Conservation (phyloP, 2,113 vertebrate species). For the Crotalus tigris region DNA sequence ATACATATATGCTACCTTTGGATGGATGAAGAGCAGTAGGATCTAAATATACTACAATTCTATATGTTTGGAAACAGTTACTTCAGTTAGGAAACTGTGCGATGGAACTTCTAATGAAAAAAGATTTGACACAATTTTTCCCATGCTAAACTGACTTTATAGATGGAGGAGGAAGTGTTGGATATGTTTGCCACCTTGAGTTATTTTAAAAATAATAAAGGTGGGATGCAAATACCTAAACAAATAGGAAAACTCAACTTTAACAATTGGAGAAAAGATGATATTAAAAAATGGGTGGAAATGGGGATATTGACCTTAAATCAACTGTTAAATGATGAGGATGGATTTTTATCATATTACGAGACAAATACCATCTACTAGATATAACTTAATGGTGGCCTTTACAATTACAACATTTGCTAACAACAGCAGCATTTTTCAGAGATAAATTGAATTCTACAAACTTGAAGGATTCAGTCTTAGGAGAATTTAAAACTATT, state of each 20-base stretch:
- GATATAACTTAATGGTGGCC: not conserved
- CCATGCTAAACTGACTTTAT: not conserved
- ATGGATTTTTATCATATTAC: not conserved
- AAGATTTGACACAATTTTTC: not conserved
- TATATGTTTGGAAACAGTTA: not conserved
- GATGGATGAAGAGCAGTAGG: not conserved
- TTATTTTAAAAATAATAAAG: not conserved
- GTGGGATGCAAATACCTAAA: not conserved
- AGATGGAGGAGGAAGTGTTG: not conserved
- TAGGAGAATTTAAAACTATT: not conserved
- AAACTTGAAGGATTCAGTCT: not conserved
- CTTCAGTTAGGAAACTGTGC: not conserved
- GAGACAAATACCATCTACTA: not conserved
- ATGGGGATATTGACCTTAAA: not conserved
- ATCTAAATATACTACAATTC: not conserved
- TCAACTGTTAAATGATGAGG: not conserved
- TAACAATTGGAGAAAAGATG: not conserved
- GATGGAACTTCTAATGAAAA: not conserved
- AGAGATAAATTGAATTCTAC: not conserved
- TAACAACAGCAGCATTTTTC: not conserved
- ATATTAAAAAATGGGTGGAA: not conserved
- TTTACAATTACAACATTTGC: not conserved
- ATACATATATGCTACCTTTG: no score
- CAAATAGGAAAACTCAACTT: not conserved
- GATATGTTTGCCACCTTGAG: not conserved